Evolutionary conservation across 2,888 invertebrate species (phyloP), one percentile per base, ranked within the genome.

Genomic region (Lasius fuliginosus): DNA sequence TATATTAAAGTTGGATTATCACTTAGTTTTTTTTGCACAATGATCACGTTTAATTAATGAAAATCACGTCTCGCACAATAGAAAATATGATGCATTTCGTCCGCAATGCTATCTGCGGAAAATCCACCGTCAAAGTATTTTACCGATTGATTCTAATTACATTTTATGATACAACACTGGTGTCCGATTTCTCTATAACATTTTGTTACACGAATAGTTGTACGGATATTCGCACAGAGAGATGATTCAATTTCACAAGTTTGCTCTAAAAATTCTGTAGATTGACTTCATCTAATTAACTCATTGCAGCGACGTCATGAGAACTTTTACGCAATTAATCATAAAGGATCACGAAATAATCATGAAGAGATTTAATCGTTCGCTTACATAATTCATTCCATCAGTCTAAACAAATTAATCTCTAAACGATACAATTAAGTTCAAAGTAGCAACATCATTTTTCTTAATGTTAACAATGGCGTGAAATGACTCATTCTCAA

Each of bases 81-180:
- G 40, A 40, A 53, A 77, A 77, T 77, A 15, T 23, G 67, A 58
- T 42, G 68, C 15, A 42, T 33, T 42, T 77, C 15, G 23, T 30
- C 15, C n/a, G 69, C 18, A 33, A 60, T 40, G 56, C 30, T 23
- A 46, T 60, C 8, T 11, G 15, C n/a, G 36, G 40, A 76, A 68
- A 68, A 68, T 68, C 18, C 33, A 49, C 27, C 40, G 36, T 46
- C 40, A 11, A 67, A 76, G 3, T 65, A 40, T 67, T 65, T 76
- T 49, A 36, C 49, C 67, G 67, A 15, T 77, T 56, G 56, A 58
- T n/a, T 42, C 58, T 67, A 58, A 69, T 77, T 56, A 46, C 42
- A 77, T 33, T 77, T 53, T 69, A 74, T 9, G 75, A 15, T 23
- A 36, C 30, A n/a, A 30, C 46, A 36, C 49, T 30, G 42, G 27